Conservation (phyloP, 1,140 invertebrate species). For the Euura lappo region DNA sequence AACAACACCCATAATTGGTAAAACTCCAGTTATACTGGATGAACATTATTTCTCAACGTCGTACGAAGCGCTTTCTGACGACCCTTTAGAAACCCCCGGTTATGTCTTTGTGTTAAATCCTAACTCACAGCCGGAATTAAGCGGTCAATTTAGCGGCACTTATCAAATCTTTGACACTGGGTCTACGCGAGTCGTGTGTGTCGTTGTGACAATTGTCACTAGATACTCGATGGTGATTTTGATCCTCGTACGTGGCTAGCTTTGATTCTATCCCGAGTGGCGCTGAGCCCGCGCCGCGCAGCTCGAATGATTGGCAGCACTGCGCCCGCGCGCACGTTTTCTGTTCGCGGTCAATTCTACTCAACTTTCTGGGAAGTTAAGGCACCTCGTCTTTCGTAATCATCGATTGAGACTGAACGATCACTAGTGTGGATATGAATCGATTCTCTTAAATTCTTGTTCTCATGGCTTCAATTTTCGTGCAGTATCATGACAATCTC, state of each 20-base stretch:
- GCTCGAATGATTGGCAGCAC: not conserved
- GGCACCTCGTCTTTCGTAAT: no score
- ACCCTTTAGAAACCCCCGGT: not conserved
- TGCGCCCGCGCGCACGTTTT: not conserved
- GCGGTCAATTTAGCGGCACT: constrained; percentile 36
- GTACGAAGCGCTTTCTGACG: constrained; percentile 22
- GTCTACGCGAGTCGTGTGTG: not conserved
- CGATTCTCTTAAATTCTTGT: no score
- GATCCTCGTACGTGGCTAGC: not conserved
- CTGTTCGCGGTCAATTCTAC: not conserved
- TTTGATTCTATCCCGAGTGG: not conserved
- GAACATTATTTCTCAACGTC: constrained; percentile 13
- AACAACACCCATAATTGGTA: constrained; percentile 21
- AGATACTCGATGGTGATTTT: not conserved
- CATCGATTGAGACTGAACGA: no score
- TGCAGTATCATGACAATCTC: no score
- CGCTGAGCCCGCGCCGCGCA: not conserved
- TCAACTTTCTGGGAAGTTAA: not conserved
- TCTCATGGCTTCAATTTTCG: no score
- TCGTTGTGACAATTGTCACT: not conserved
- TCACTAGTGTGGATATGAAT: no score
- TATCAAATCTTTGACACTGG: constrained; percentile 10
- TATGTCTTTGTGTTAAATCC: not conserved
- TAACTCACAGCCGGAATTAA: constrained; percentile 35
- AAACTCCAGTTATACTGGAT: not conserved